Evolutionary conservation across 2,113 vertebrate genomes (phyloP).

Genomic region (Rhynchomys soricoides): DNA sequence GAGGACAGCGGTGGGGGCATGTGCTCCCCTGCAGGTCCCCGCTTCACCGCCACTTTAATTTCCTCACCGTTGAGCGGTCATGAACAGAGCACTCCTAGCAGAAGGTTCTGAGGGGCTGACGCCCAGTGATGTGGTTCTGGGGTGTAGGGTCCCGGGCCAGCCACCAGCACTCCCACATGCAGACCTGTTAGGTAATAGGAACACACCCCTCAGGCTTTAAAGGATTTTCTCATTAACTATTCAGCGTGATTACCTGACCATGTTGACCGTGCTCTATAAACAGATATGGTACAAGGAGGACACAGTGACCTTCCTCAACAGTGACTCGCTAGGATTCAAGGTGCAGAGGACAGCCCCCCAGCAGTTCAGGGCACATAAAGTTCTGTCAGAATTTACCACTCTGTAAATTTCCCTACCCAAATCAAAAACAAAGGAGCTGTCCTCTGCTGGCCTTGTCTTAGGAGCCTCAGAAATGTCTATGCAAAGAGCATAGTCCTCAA

Average conservation of each 20-base stretch:
- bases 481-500: too few species aligned
- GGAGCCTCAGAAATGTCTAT: background rate
- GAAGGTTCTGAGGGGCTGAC: background rate
- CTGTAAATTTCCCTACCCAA: background rate
- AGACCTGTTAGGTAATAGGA: background rate
- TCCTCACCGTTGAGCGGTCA: background rate
- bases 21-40: background rate
- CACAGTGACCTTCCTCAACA: background rate
- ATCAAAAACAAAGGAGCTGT: too few species aligned
- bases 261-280: background rate
- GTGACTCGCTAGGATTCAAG: background rate
- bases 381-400: background rate
- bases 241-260: background rate
- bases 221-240: background rate
- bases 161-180: background rate
- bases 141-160: fast-evolving
- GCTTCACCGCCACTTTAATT: background rate
- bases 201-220: background rate
- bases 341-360: background rate
- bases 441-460: background rate
- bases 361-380: background rate
- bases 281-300: background rate
- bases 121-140: background rate
- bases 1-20: background rate
- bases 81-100: background rate